These are phyloP conservation scores for Chloroceryle amazona DNA, from an alignment of 2,797 vertebrate genomes.

Conservation along the genomic window DNA sequence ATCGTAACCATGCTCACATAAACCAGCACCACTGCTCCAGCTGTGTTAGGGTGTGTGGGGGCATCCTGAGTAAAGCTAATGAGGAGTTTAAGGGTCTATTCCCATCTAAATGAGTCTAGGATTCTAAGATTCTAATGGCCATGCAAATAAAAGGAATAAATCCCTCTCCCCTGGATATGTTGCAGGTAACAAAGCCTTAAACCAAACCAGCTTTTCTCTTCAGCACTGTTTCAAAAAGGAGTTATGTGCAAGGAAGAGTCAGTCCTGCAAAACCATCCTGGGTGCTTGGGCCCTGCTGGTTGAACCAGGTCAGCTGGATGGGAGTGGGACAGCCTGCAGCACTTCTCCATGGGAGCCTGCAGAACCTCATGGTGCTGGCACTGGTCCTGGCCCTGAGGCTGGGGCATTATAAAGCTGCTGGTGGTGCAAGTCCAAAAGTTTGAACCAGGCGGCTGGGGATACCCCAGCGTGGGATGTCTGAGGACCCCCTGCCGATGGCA, in stretches of 20 bases:
- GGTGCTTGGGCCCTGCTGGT: not conserved
- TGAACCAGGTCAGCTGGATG: not conserved
- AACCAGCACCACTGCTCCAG: not conserved
- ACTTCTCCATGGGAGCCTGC: not conserved
- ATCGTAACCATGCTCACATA: rapidly evolving
- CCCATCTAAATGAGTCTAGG: not conserved
- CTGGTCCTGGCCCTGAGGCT: not conserved
- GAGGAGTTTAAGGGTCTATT: not conserved
- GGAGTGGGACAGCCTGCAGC: not conserved
- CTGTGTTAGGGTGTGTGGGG: not conserved
- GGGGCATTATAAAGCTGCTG: not conserved
- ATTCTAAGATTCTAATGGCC: not conserved
- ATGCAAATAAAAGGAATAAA: not conserved
- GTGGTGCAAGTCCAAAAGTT: not conserved
- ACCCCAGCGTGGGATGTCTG: not conserved
- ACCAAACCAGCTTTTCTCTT: not conserved
- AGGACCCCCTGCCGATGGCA: too few relatives aligned
- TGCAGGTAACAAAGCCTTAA: not conserved
- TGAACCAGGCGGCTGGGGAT: not conserved
- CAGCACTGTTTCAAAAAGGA: not conserved
- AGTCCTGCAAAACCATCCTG: not conserved
- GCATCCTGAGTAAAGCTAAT: not conserved
- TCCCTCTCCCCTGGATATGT: rapidly evolving
- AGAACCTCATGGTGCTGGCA: not conserved
- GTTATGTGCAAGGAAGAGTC: not conserved